phyloP scores from a whole-genome alignment of 2,888 invertebrate species.

The Priocnemis perturbator region DNA sequence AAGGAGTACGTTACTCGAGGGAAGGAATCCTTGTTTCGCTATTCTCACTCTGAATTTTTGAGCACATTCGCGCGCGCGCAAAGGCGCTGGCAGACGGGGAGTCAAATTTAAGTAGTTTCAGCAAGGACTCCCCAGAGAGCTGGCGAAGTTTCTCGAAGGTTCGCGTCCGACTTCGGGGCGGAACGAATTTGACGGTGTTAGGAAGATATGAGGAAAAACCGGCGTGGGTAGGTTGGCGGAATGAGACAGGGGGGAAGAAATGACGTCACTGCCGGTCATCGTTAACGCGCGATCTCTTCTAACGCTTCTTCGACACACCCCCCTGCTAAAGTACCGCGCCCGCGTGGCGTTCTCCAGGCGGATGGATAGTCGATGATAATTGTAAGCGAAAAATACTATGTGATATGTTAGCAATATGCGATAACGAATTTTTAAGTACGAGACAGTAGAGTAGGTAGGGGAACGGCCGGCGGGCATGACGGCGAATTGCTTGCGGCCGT shows the following conservation, averaged over 20 bases:
- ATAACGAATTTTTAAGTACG: conserved; percentile 28
- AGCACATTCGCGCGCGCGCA: conserved; percentile 10
- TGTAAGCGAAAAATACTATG: conserved; percentile 53
- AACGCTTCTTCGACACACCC: conserved; percentile 22
- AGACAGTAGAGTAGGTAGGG: conserved; percentile 35
- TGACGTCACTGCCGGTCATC: conserved; percentile 36
- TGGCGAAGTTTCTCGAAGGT: conserved; percentile 35
- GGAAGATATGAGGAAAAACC: no score
- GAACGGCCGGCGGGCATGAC: conserved; percentile 14
- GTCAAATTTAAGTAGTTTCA: conserved; percentile 31
- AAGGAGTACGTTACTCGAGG: conserved; percentile 3
- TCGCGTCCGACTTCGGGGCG: conserved; percentile 16
- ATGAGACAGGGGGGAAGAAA: not conserved
- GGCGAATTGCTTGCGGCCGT: conserved; percentile 14
- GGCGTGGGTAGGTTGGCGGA: no score
- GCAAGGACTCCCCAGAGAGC: conserved; percentile 30
- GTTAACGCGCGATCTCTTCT: conserved; percentile 33
- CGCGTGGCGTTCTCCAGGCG: conserved; percentile 2
- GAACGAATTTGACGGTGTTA: conserved; percentile 18
- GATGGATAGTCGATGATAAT: conserved; percentile 25
- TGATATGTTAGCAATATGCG: conserved; percentile 63
- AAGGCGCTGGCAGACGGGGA: conserved; percentile 15
- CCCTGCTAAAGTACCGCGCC: conserved; percentile 9
- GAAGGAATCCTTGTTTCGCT: conserved; percentile 10
- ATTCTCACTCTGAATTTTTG: conserved; percentile 30